These are phyloP conservation scores for Perodicticus potto DNA, from an alignment of 2,797 vertebrate genomes.

Conservation along the genomic window DNA sequence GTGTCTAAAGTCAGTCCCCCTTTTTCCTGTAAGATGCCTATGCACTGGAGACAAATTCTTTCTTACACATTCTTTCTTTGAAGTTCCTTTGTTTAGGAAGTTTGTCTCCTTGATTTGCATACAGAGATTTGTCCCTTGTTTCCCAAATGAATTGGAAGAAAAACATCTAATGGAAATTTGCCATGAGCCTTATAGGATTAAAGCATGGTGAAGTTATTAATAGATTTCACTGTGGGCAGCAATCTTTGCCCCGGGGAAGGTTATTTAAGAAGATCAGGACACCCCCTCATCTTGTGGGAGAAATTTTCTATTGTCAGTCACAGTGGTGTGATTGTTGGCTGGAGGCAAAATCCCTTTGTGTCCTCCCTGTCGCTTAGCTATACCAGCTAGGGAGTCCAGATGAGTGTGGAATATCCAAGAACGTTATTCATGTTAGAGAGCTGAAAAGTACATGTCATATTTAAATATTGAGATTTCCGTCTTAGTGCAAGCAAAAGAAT, in stretches of 20 bases:
- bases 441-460: not conserved
- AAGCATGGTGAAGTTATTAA: constrained; percentile 31
- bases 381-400: not conserved
- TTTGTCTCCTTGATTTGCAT: constrained; percentile 47
- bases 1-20: not conserved
- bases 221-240: constrained; percentile 29
- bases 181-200: constrained; percentile 61
- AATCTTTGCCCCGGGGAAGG: constrained; percentile 54
- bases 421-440: not conserved
- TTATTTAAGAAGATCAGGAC: constrained; percentile 54
- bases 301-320: constrained; percentile 40
- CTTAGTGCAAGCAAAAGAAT: not conserved
- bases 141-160: constrained; percentile 57
- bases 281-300: not conserved
- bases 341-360: constrained; percentile 35
- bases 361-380: not conserved
- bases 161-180: constrained; percentile 51
- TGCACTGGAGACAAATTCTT: constrained; percentile 6
- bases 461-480: not conserved
- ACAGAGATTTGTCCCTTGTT: not conserved
- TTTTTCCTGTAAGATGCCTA: not conserved
- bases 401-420: not conserved
- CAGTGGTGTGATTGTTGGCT: not conserved
- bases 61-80: constrained; percentile 38
- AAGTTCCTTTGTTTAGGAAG: constrained; percentile 35